Percentiles rank a stretch among this genome's conserved stretches.
Conservation (phyloP, 2,888 invertebrate species). For the Nudaria mundana region DNA sequence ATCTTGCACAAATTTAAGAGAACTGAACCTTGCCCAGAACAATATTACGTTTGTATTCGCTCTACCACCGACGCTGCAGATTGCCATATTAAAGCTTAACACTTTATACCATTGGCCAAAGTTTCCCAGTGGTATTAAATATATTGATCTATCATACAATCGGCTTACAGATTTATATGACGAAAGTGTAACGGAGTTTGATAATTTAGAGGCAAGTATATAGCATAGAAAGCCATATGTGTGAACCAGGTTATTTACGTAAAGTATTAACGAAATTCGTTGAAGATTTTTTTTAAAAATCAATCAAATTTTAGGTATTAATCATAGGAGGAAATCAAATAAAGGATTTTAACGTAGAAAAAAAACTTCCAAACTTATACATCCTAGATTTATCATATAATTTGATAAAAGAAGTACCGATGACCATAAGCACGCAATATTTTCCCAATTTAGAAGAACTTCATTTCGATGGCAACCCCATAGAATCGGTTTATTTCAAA, state of each 20-base stretch:
- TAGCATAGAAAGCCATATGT: not conserved
- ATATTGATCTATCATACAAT: slow-evolving; percentile 70
- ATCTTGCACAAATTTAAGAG: slow-evolving; percentile 56
- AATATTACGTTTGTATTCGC: slow-evolving; percentile 67
- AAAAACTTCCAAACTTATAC: slow-evolving; percentile 63
- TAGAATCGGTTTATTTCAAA: slow-evolving; percentile 69
- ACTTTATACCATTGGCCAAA: slow-evolving; percentile 68
- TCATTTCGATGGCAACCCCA: slow-evolving; percentile 77
- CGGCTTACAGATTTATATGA: slow-evolving; percentile 60
- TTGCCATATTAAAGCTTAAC: slow-evolving; percentile 64
- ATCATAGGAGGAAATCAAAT: slow-evolving; percentile 73
- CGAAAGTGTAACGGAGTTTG: slow-evolving; percentile 50
- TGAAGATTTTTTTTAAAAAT: not conserved
- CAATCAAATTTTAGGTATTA: slow-evolving; percentile 58
- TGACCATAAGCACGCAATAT: slow-evolving; percentile 57
- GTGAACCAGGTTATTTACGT: not conserved
- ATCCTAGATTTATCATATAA: slow-evolving; percentile 79
- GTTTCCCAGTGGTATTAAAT: slow-evolving; percentile 65
- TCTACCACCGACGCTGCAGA: slow-evolving; percentile 60
- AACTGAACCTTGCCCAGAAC: slow-evolving; percentile 72
- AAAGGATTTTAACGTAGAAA: slow-evolving; percentile 63
- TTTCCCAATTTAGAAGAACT: slow-evolving; percentile 74
- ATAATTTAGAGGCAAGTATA: slow-evolving; percentile 63
- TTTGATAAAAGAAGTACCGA: slow-evolving; percentile 65
- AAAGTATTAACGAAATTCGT: not conserved